phyloP scores from a whole-genome alignment of 2,888 invertebrate species.

The Steinernema carpocapsae region DNA sequence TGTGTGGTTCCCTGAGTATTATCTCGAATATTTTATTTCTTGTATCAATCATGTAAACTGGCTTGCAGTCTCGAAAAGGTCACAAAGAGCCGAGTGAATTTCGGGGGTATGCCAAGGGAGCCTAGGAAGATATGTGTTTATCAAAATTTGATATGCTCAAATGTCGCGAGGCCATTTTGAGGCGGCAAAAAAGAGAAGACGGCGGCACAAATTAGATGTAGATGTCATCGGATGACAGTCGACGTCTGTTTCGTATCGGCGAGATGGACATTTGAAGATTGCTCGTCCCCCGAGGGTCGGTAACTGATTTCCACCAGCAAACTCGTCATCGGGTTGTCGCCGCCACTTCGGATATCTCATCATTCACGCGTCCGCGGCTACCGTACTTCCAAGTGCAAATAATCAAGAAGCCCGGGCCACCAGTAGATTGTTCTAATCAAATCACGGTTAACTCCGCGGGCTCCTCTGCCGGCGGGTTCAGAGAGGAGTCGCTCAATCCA shows the following conservation, averaged over 20 bases:
- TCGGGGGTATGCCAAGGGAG: neutral
- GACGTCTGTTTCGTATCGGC: conserved; percentile 23
- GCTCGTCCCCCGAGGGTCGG: conserved; percentile 9
- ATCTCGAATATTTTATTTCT: neutral
- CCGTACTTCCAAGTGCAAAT: conserved; percentile 15
- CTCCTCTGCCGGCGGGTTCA: neutral
- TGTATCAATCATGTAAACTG: neutral
- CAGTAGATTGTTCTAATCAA: conserved; percentile 20
- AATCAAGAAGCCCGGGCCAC: neutral
- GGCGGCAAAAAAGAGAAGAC: neutral
- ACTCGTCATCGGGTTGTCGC: conserved; percentile 28
- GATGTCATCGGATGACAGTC: conserved; percentile 22
- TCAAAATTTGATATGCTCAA: conserved; percentile 33
- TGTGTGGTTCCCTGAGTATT: neutral
- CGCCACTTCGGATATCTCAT: conserved; percentile 26
- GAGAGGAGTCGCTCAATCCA: neutral
- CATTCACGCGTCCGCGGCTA: conserved; percentile 24
- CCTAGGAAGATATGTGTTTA: conserved; percentile 7
- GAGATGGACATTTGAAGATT: conserved; percentile 24
- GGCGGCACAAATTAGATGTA: conserved; percentile 22
- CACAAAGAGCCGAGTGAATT: neutral
- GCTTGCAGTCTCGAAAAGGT: neutral
- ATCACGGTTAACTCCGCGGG: neutral
- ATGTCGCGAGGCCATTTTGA: conserved; percentile 33
- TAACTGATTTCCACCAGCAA: conserved; percentile 13